These are phyloP conservation scores for Drosophila suzukii DNA, from an alignment of 1,140 invertebrate species.

Conservation along the genomic window DNA sequence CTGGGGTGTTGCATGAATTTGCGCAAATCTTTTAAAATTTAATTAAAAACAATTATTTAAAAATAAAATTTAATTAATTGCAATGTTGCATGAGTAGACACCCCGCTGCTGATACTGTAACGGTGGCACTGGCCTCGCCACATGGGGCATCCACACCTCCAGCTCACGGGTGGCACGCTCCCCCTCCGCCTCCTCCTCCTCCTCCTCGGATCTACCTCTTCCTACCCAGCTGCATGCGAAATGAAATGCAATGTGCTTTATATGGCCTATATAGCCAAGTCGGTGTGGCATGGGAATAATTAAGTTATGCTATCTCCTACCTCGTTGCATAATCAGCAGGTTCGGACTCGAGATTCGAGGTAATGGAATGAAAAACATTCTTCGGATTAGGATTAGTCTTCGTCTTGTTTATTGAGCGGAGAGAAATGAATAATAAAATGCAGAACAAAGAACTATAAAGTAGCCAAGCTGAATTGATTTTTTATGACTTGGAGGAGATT, in stretches of 20 bases:
- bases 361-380: constrained; percentile 28
- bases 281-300: constrained; percentile 29
- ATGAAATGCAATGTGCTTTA: constrained; percentile 43
- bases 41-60: constrained; percentile 83
- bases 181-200: neutral
- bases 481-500: constrained; percentile 1
- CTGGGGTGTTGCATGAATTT: constrained; percentile 69
- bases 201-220: neutral
- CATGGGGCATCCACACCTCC: constrained; percentile 71
- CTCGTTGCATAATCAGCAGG: constrained; percentile 38
- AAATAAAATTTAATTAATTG: constrained; percentile 82
- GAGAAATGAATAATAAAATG: constrained; percentile 29
- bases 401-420: constrained; percentile 22
- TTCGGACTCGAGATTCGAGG: constrained; percentile 12
- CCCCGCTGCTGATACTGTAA: constrained; percentile 65
- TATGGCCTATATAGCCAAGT: constrained; percentile 44
- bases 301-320: constrained; percentile 42
- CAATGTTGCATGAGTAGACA: constrained; percentile 80
- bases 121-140: constrained; percentile 75
- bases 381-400: constrained; percentile 32
- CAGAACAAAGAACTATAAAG: constrained; percentile 20
- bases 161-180: constrained; percentile 58
- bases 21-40: constrained; percentile 72
- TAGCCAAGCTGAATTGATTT: constrained; percentile 13
- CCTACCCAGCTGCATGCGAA: constrained; percentile 20